Base-by-base conservation (phyloP, 2,888 invertebrate genomes). In the Vanessa cardui region DNA sequence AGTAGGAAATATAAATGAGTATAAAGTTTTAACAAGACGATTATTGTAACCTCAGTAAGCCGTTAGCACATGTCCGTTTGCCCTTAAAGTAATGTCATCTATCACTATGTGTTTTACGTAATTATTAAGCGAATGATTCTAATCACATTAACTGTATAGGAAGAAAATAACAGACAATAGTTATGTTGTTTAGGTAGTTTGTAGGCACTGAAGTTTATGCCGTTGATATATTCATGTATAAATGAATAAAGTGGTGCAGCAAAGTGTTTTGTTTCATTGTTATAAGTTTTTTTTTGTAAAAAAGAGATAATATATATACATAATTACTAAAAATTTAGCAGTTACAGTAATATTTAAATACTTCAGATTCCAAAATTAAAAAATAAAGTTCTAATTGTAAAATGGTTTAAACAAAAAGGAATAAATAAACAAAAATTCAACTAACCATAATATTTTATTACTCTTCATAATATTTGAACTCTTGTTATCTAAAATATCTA, bases 161-260 rank as follows among this genome's bases (percentile, higher is more conserved):
- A 75, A 82, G 15, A 52, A 83, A 84, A 83, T 86, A 87, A 86
- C 86, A 85, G 92, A 91, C 91, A 92, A 91, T 91, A 90, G 89
- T 85, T 87, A 84, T 78, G 86, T 89, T 91, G 91, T 90, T 91
- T 90, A 91, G 89, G 90, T 92, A 91, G 91, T 90, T 83, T 77
- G 90, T 92, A 91, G 91, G 86, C 90, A 90, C 89, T 87, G 87
- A 87, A 90, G 86, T 92, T 92, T 92, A 92, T 90, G 90, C 88
- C 84, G 91, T 91, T 92, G 85, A 89, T 84, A 85, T 90, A 90
- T 89, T 88, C 87, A 85, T 90, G 88, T 90, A 83, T 88, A 84
- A 89, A 87, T 88, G 78, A 90, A 88, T 90, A 88, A 89, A 90
- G 79, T 85, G 85, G 83, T 87, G 85, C 89, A 87, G 82, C 83